phyloP scores from a whole-genome alignment of 2,797 vertebrate species.

The Dromococcyx pavoninus region DNA sequence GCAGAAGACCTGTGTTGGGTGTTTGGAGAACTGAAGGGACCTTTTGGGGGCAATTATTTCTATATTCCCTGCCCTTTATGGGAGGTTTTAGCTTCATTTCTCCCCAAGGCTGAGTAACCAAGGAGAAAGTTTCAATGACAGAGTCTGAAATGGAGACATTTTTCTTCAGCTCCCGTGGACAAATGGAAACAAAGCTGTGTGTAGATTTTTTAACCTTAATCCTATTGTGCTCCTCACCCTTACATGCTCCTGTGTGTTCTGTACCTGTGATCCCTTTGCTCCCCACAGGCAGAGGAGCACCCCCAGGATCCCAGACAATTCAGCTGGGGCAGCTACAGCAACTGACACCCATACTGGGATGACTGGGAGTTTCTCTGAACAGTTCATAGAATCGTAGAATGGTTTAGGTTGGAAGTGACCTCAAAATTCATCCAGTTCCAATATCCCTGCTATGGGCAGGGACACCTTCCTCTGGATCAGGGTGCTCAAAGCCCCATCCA shows the following conservation, averaged over 20 bases:
- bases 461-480: too few relatives aligned
- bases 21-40: not conserved
- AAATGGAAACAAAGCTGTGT: not conserved
- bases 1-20: not conserved
- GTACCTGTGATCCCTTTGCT: not conserved
- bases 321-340: not conserved
- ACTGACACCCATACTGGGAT: not conserved
- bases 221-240: not conserved
- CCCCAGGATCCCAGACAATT: not conserved
- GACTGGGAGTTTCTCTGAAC: not conserved
- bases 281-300: accelerated
- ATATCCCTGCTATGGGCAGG: too few relatives aligned
- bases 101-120: not conserved
- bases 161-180: not conserved
- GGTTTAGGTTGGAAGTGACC: too few relatives aligned
- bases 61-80: not conserved
- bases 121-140: not conserved
- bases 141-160: not conserved
- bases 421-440: too few relatives aligned
- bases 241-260: not conserved
- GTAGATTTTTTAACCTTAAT: not conserved
- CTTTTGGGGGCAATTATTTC: not conserved
- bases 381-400: not conserved
- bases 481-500: too few relatives aligned
- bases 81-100: not conserved